These are phyloP conservation scores for Danio aesculapii DNA, from an alignment of 2,797 vertebrate species.

Conservation along the genomic window DNA sequence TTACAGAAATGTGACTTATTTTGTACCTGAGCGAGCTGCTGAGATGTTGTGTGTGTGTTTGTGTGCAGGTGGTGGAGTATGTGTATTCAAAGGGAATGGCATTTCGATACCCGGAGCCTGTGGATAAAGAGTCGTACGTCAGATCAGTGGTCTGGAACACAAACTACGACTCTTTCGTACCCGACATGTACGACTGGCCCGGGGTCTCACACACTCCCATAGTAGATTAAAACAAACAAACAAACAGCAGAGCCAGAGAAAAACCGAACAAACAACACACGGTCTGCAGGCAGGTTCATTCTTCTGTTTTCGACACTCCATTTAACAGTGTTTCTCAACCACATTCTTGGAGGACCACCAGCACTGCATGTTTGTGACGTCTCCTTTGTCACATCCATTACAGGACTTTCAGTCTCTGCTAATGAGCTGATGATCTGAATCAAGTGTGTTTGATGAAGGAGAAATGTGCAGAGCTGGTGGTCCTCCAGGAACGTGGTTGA, in stretches of 20 bases:
- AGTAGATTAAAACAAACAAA: slow-evolving; percentile 68
- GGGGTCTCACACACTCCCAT: slow-evolving; percentile 77
- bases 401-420: too few species aligned
- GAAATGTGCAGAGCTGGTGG: too few species aligned
- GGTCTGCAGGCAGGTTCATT: not conserved
- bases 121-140: slow-evolving; percentile 87
- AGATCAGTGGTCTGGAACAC: slow-evolving; percentile 88
- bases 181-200: slow-evolving; percentile 93
- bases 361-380: too few species aligned
- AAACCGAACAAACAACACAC: not conserved
- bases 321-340: too few species aligned
- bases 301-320: slow-evolving; percentile 1
- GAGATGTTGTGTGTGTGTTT: not conserved
- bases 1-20: not conserved
- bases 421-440: too few species aligned
- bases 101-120: slow-evolving; percentile 93
- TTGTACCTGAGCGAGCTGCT: not conserved
- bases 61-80: slow-evolving; percentile 87
- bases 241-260: not conserved
- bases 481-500: too few species aligned
- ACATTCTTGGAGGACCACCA: too few species aligned
- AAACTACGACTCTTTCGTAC: slow-evolving; percentile 91
- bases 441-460: too few species aligned
- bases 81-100: slow-evolving; percentile 95
- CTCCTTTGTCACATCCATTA: too few species aligned